Evolutionary conservation across 2,113 vertebrate genomes (phyloP), one percentile per base, ranked within the genome.

Genomic region (Paracanthobrama guichenoti): DNA sequence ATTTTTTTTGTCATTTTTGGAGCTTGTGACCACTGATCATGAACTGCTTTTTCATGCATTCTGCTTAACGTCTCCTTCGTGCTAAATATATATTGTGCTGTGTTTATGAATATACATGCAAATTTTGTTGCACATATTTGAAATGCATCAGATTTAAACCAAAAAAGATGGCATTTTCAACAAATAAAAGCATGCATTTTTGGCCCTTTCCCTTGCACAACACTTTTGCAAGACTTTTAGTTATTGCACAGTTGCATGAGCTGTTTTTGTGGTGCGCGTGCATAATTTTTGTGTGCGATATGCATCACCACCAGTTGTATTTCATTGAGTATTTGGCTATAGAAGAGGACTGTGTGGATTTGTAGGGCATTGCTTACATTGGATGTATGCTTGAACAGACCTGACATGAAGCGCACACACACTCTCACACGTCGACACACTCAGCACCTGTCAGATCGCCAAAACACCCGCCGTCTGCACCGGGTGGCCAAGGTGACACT

Each of bases 401-500:
- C 46, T 16, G 22, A 12, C 48, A 44, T 62, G 42, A 18, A 77
- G 48, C 24, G 5, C 50, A 48, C 72, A 71, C 69, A 74, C 67
- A 74, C 69, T 28, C 81, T 62, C 13, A 39, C 74, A 69, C 82
- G 13, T 5, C 7, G 71, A 64, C 50, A 71, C 48, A 82, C 81
- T 60, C 50, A 53, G 46, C 66, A 64, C 59, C 84, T 88, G 88
- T 90, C 85, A 88, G 78, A 60, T 64, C 44, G 75, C 76, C 87
- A 89, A n/a, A 89, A 88, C 89, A 82, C 48, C 74, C 28, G 18
- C 50, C 18, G 50, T 57, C 69, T 73, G 12, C 69, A 66, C 75
- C 31, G 59, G 66, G 35, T 83, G 46, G 71, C 44, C 84, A 76
- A 82, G 84, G 74, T 83, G 84, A 85, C 67, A 31, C 35, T 39